A percentile compares a stretch with the other conserved stretches of the same genome.
Conservation (phyloP, 2,888 invertebrate species). For the Salticus scenicus region DNA sequence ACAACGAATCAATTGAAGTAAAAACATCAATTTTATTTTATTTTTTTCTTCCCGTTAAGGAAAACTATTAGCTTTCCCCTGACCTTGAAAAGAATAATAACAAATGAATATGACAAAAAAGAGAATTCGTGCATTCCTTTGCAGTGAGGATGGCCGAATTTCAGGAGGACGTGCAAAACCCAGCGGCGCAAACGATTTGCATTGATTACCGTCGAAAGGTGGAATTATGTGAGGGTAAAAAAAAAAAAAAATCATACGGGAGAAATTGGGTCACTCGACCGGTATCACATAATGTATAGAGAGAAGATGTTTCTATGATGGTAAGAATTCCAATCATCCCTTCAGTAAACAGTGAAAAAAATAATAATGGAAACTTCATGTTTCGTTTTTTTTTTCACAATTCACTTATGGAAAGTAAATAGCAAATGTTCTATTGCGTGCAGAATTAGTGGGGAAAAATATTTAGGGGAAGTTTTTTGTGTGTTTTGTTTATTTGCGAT, state of each 20-base stretch:
- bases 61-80: not conserved
- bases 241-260: not conserved
- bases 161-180: not conserved
- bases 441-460: too few species aligned
- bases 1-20: not conserved
- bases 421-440: too few species aligned
- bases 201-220: not conserved
- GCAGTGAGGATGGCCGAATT: not conserved
- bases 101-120: not conserved
- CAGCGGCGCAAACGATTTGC: not conserved
- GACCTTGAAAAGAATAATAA: slow-evolving; percentile 1
- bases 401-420: too few species aligned
- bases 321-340: not conserved
- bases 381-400: too few species aligned
- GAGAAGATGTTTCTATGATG: not conserved
- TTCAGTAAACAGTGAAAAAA: not conserved
- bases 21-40: not conserved
- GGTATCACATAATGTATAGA: not conserved
- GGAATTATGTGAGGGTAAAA: not conserved
- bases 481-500: too few species aligned
- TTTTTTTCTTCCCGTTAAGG: too few species aligned
- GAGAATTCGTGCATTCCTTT: not conserved
- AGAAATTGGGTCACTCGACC: slow-evolving; percentile 2
- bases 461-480: too few species aligned
- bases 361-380: too few species aligned